phyloP scores from a whole-genome alignment of 2,888 invertebrate genomes.

The Calameuta idolon region DNA sequence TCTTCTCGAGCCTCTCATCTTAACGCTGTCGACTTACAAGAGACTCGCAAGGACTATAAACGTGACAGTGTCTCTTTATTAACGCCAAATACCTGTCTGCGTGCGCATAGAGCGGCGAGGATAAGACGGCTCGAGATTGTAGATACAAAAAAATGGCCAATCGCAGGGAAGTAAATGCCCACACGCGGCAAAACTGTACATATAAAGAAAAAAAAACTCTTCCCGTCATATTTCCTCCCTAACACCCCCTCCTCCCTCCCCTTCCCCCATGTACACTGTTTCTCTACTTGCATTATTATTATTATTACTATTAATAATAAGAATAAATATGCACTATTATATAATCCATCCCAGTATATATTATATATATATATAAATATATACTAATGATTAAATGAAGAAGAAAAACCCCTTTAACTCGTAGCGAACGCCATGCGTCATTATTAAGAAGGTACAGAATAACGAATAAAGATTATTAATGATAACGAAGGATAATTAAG shows the following conservation, averaged over 20 bases:
- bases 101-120: neutral
- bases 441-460: neutral
- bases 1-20: neutral
- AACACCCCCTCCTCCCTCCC: slow-evolving; percentile 6
- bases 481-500: neutral
- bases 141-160: neutral
- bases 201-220: slow-evolving; percentile 21
- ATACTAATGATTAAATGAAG: slow-evolving; percentile 11
- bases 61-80: neutral
- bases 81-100: neutral
- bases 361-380: slow-evolving; percentile 17
- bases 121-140: neutral
- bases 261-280: slow-evolving; percentile 27
- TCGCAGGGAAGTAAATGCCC: neutral
- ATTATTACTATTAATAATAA: slow-evolving; percentile 28
- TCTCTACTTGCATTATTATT: slow-evolving; percentile 37
- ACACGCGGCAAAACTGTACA: slow-evolving; percentile 24
- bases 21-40: neutral
- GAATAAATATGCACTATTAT: slow-evolving; percentile 33
- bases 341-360: slow-evolving; percentile 31
- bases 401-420: slow-evolving; percentile 17
- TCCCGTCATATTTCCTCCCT: slow-evolving; percentile 17
- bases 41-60: neutral
- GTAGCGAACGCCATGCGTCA: slow-evolving; percentile 27
- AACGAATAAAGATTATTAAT: neutral